Evolutionary conservation across 2,113 vertebrate genomes (phyloP), one percentile per base, ranked within the genome.

Genomic region (Blennius ocellaris): DNA sequence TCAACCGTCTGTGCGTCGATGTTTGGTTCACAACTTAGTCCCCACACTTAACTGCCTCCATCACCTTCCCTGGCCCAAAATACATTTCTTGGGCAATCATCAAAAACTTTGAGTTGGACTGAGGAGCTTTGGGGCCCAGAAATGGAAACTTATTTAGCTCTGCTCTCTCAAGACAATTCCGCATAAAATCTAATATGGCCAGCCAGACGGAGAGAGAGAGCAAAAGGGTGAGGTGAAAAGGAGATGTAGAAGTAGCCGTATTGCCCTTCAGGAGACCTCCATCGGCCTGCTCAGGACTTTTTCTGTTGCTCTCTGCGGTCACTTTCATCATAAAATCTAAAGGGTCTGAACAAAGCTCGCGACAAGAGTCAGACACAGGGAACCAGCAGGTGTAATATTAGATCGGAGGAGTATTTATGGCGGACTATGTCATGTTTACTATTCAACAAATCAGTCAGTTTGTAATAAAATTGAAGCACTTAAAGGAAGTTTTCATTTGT

Each of bases 131-230:
- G 81, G 90, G 86, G 70, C 75, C 74, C 81, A 78, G 90, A 87
- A 90, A 88, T 85, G 82, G 85, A 93, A 89, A 87, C 82, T 81
- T 84, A 93, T 92, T 93, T 89, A 82, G 68, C 52, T 12, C 67
- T 47, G 71, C 58, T 61, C 87, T 91, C 88, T 86, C 81, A 80
- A 90, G 91, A 89, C 88, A 87, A 74, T 83, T 89, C 78, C 47
- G 38, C 73, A 60, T 70, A 86, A 84, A 87, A 90, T 89, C 75
- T 86, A 89, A 92, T 88, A 89, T 73, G 53, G 74, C 51, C 30
- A 8, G 82, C 49, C 49, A 65, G 64, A 76, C 39, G 30, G 50
- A 11, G 48, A 14, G 73, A 30, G 65, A 50, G 59, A 53, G 53
- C 1, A 39, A 59, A 51, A 78, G 52, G 14, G 43, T 17, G 36